Base-by-base conservation (phyloP, 2,113 vertebrate species). In the Myotis davidii region DNA sequence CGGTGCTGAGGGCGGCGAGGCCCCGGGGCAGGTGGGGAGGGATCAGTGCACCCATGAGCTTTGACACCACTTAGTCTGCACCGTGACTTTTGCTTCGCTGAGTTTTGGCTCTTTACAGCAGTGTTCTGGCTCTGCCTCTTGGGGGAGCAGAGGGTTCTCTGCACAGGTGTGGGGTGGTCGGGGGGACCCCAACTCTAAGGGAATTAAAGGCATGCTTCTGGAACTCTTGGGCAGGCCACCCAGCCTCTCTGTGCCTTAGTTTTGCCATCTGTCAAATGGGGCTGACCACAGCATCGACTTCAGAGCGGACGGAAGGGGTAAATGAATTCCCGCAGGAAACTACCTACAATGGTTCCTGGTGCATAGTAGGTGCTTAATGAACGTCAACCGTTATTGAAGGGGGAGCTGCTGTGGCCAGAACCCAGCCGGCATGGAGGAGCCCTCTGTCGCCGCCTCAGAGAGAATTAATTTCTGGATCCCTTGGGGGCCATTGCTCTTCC, bases 41-140 rank as follows among this genome's bases (percentile, higher is more conserved):
- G 64, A 12, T 48, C 64, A 9, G 1, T 16, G n/a, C 10, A 1
- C 37, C 17, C 39, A 6, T 5, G 32, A 23, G 18, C 76, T 76
- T 34, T 20, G n/a, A 61, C 10, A 7, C 1, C 0, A 1, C 45
- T 45, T 37, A 0, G 13, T 74, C 11, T 32, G 59, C 0, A 37
- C 50, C 3, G 0, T 5, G 56, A 42, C 21, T 77, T 82, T 27
- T 2, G 9, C 37, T 82, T 64, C 2, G 8, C 48, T 5, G 56
- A 32, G 9, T 18, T 0, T 23, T 45, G 23, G 52, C 23, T 82
- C 91, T 81, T 92, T 29, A 12, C 18, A 23, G 84, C 50, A 17
- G 6, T 39, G 14, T 23, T 29, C 50, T 85, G 52, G 12, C 18
- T 59, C 29, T 34, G 14, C 4, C 13, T 21, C 2, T 34, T 32